Conservation (phyloP, 2,888 invertebrate species). For the Hemithea aestivaria region DNA sequence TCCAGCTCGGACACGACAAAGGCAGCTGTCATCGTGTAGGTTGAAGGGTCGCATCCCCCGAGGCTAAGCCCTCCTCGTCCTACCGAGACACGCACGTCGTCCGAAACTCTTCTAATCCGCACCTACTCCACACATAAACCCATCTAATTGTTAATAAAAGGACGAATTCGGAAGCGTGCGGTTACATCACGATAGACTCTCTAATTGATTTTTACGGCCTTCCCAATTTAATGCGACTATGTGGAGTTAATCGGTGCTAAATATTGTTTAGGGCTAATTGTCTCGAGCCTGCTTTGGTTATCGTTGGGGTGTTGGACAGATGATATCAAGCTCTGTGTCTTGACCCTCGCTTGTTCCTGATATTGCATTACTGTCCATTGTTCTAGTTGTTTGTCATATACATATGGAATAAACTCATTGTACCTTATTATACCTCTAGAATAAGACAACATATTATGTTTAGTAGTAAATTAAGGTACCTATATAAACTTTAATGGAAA, state of each 20-base stretch:
- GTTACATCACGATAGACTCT: slow-evolving; percentile 61
- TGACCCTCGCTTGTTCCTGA: slow-evolving; percentile 22
- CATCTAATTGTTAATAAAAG: slow-evolving; percentile 78
- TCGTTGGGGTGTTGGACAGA: slow-evolving; percentile 38
- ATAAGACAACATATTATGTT: too few species aligned
- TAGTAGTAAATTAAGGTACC: too few species aligned
- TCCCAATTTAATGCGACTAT: slow-evolving; percentile 63
- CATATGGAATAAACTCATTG: too few species aligned
- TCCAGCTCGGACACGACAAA: slow-evolving; percentile 66
- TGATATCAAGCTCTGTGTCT: slow-evolving; percentile 38
- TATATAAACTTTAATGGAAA: too few species aligned
- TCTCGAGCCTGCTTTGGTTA: slow-evolving; percentile 52
- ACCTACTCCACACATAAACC: slow-evolving; percentile 74
- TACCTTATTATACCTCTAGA: too few species aligned
- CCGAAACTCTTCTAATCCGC: slow-evolving; percentile 67
- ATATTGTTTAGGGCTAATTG: slow-evolving; percentile 66
- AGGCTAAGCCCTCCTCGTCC: slow-evolving; percentile 67
- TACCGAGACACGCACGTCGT: slow-evolving; percentile 66
- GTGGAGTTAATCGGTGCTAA: slow-evolving; percentile 60
- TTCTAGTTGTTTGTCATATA: slow-evolving; percentile 15
- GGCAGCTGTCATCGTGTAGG: slow-evolving; percentile 71
- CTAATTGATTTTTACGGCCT: slow-evolving; percentile 74
- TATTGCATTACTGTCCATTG: slow-evolving; percentile 15
- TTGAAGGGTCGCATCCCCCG: slow-evolving; percentile 70
- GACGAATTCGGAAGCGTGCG: slow-evolving; percentile 69